Evolutionary conservation across 2,888 invertebrate genomes (phyloP), one percentile per base, ranked within the genome.

Genomic region (Xestia ashworthii): DNA sequence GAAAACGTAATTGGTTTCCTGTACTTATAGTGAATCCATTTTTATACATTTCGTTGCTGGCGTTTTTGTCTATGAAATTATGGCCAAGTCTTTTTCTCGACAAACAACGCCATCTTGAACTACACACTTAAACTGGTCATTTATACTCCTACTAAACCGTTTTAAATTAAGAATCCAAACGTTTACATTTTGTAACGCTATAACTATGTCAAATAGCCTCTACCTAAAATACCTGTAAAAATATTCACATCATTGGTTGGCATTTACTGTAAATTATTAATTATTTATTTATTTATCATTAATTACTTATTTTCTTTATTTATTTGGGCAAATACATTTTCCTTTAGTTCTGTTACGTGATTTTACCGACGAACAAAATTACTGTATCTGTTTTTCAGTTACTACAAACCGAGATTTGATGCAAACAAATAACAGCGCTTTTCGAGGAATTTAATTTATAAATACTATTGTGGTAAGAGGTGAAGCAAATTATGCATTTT

Each of bases 361-460:
- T 41, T 67, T n/a, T 22, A 9, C 9, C 19, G 6, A 58, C 12
- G 32, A 50, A 38, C 44, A 0, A 22, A 79, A 70, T 62, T 62
- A 62, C 38, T 71, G 46, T 11, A 53, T 55, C 25, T 32, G 25
- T 19, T 80, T 72, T 62, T 44, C 32, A 60, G 16, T 62, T 80
- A 62, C 8, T 6, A 22, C 38, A 60, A 71, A 62, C 16, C 3
- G 50, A 80, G 53, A 38, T 62, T n/a, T 5, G 1, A 79, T n/a
- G 58, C 12, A n/a, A 70, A 25, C 12, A 53, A 70, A n/a, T 46
- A 62, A 5, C 5, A 1, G 19, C 9, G 9, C 1, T 50, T 50
- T 50, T 60, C n/a, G 16, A 14, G 16, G 16, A 38, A 71, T 48
- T 74, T 58, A 0, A 60, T 25, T 41, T 8, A 41, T 48, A 44